These are phyloP conservation scores for Conomelus anceps DNA, from an alignment of 2,888 invertebrate species.

Conservation along the genomic window DNA sequence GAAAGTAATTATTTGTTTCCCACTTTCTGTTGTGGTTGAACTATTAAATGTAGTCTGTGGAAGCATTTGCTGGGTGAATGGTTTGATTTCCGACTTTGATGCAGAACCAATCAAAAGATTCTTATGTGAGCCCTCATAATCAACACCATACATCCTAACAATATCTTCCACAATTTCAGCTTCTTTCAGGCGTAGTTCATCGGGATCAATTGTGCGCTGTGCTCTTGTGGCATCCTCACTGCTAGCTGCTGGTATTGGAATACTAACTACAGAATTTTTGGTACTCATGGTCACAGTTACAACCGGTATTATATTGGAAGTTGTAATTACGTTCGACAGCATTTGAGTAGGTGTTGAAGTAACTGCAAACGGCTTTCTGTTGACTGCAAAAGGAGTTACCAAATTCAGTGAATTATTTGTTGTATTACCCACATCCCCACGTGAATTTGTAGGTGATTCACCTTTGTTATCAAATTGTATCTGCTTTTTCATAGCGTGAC, in stretches of 20 bases:
- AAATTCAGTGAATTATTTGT: neutral
- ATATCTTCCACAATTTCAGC: conserved; percentile 22
- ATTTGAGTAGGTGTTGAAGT: conserved; percentile 1
- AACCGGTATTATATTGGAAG: neutral
- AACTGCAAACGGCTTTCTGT: neutral
- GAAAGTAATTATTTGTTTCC: neutral
- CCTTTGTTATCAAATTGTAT: neutral
- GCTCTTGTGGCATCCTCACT: neutral
- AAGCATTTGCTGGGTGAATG: neutral
- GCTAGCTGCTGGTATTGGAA: neutral
- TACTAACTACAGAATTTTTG: neutral
- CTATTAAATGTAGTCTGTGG: neutral
- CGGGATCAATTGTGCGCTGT: conserved; percentile 12
- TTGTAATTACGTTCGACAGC: neutral
- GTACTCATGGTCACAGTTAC: neutral
- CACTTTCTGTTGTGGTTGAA: neutral
- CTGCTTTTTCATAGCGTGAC: conserved; percentile 16
- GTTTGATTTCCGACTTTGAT: neutral
- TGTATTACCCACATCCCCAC: neutral
- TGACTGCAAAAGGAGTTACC: neutral
- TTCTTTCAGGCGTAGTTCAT: conserved; percentile 20
- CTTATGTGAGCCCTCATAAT: neutral
- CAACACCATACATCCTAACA: conserved; percentile 10
- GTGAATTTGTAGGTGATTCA: neutral
- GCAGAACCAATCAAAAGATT: neutral